Percentiles rank a stretch among this genome's conserved stretches.
phyloP scores from a whole-genome alignment of 2,888 invertebrate genomes.

The Orgyia antiqua region DNA sequence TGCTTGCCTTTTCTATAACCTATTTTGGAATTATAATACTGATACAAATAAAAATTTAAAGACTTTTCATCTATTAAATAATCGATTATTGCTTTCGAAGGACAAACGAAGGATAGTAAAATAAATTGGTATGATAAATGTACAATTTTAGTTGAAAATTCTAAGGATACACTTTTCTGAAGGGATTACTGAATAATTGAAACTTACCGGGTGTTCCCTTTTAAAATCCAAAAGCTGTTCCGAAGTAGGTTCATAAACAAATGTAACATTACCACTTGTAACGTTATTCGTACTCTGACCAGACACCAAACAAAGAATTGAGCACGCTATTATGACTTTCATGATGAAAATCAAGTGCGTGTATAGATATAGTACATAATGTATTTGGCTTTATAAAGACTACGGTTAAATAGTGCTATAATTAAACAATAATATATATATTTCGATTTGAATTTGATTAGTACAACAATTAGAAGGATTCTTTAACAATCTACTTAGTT shows the following conservation, averaged over 20 bases:
- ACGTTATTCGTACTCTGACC: not conserved
- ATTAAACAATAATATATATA: not conserved
- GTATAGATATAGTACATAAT: not conserved
- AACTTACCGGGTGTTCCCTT: slow-evolving; percentile 33
- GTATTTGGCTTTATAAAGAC: not conserved
- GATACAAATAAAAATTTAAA: too few species aligned
- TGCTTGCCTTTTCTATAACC: too few species aligned
- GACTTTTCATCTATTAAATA: too few species aligned
- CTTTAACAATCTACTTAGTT: too few species aligned
- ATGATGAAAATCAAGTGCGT: slow-evolving; percentile 9
- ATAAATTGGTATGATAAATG: too few species aligned
- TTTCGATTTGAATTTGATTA: not conserved
- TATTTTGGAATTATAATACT: too few species aligned
- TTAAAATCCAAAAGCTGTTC: slow-evolving; percentile 40
- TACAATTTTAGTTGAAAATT: too few species aligned
- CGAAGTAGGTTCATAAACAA: slow-evolving; percentile 21
- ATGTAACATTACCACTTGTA: slow-evolving; percentile 17
- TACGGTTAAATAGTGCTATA: not conserved
- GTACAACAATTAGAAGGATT: too few species aligned
- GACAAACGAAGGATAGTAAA: too few species aligned
- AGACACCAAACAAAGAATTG: slow-evolving; percentile 5
- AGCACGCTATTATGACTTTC: slow-evolving; percentile 12
- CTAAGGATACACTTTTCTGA: too few species aligned
- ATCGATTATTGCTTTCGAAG: too few species aligned
- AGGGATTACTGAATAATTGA: too few species aligned